Conservation (phyloP, 1,140 invertebrate genomes). For the Drosophila teissieri region DNA sequence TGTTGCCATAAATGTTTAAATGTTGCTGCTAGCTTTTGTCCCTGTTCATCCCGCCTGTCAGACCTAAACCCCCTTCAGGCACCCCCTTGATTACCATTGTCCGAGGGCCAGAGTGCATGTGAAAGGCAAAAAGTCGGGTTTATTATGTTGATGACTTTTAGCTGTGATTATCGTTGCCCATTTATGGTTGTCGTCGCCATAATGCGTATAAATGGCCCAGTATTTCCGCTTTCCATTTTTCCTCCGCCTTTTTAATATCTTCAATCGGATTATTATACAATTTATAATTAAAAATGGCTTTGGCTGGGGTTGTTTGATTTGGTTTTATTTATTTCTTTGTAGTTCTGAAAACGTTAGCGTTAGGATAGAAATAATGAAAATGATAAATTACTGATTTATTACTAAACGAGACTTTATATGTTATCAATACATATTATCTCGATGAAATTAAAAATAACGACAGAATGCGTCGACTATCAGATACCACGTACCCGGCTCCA, state of each 20-base stretch:
- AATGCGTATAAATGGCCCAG: conserved; percentile 45
- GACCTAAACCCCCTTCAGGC: background rate
- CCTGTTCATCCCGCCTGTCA: conserved; percentile 16
- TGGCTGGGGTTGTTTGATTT: background rate
- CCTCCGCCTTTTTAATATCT: conserved; percentile 15
- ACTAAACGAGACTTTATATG: no score
- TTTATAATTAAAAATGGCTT: conserved; percentile 22
- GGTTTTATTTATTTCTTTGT: background rate
- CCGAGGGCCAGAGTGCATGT: conserved; percentile 53
- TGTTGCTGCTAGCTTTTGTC: conserved; percentile 69
- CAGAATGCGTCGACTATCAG: no score
- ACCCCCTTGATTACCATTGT: conserved; percentile 48
- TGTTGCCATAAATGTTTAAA: conserved; percentile 84
- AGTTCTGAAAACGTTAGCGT: no score
- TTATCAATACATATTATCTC: no score
- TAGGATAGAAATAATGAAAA: no score
- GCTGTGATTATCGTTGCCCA: conserved; percentile 77
- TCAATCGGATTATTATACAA: conserved; percentile 21
- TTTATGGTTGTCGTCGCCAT: conserved; percentile 65
- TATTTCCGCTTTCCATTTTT: conserved; percentile 24
- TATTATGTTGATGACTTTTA: conserved; percentile 81
- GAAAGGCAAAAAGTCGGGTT: conserved; percentile 71
- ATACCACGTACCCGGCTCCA: no score
- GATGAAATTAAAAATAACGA: no score
- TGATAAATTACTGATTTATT: no score